Evolutionary conservation across 2,113 vertebrate species (phyloP).

Genomic region (Callipepla squamata): DNA sequence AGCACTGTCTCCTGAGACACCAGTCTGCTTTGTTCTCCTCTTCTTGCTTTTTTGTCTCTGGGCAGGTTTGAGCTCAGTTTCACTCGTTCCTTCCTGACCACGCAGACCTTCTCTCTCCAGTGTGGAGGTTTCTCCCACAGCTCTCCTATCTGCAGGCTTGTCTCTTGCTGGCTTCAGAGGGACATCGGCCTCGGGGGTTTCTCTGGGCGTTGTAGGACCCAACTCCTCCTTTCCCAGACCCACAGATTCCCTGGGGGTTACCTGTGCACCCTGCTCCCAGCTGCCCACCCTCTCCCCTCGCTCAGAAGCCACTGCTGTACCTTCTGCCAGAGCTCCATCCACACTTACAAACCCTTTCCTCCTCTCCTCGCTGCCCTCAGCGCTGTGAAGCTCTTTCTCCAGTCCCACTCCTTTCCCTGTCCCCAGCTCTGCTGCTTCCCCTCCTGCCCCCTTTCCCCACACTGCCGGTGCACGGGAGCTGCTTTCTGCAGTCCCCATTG

Average conservation of each 20-base stretch:
- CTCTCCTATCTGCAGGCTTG: neutral
- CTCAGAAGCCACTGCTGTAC: neutral
- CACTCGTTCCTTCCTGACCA: neutral
- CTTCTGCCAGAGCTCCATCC: neutral
- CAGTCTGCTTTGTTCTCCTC: conserved; percentile 44
- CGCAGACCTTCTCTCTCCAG: neutral
- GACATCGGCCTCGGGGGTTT: neutral
- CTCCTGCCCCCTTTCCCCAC: rapidly evolving
- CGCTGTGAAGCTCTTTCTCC: neutral
- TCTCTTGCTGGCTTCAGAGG: neutral
- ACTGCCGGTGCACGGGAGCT: neutral
- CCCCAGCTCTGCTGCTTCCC: neutral
- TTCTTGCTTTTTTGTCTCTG: conserved; percentile 47
- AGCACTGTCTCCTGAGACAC: neutral
- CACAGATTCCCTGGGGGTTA: neutral
- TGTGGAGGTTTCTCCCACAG: neutral
- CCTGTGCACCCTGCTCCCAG: neutral
- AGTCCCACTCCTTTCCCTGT: neutral
- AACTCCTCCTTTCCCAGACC: neutral
- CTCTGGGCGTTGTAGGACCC: neutral
- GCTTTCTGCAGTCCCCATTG: neutral
- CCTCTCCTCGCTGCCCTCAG: neutral
- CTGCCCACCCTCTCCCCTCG: neutral
- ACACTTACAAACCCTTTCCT: neutral
- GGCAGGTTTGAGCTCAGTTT: neutral